phyloP scores from a whole-genome alignment of 2,888 invertebrate species.

The Rambutsinella grinnellia region DNA sequence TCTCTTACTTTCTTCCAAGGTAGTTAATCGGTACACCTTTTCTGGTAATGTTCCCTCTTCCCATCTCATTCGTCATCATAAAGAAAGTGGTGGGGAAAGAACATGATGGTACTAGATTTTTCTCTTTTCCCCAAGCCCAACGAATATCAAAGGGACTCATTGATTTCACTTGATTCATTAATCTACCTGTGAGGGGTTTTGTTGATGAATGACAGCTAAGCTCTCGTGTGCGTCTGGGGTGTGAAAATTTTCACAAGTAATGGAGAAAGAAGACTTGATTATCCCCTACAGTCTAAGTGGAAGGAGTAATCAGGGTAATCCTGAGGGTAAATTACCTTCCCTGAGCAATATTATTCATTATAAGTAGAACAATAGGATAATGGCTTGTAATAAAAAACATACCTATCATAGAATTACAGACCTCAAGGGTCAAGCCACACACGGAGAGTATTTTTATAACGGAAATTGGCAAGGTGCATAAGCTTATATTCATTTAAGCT shows the following conservation, averaged over 20 bases:
- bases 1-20: no score
- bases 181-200: constrained; percentile 13
- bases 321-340: constrained; percentile 29
- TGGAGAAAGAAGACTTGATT: constrained; percentile 2
- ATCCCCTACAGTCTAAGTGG: neutral
- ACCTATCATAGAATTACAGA: no score
- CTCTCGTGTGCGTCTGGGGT: neutral
- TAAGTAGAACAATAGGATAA: no score
- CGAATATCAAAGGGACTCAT: constrained; percentile 24
- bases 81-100: constrained; percentile 1
- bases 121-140: neutral
- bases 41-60: neutral
- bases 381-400: constrained; percentile 3
- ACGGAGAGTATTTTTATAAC: no score
- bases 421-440: no score
- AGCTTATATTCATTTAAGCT: neutral
- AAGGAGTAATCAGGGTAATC: constrained; percentile 7
- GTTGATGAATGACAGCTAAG: constrained; percentile 28
- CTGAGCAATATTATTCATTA: no score
- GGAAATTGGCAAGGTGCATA: constrained; percentile 4
- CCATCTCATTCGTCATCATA: neutral
- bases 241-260: neutral
- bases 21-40: no score
- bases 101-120: constrained; percentile 1
- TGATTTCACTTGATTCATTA: constrained; percentile 42